A percentile compares a stretch with the other conserved stretches of the same genome.
Evolutionary conservation across 2,797 vertebrate species (phyloP).

Genomic region (Ceyx erithaca): DNA sequence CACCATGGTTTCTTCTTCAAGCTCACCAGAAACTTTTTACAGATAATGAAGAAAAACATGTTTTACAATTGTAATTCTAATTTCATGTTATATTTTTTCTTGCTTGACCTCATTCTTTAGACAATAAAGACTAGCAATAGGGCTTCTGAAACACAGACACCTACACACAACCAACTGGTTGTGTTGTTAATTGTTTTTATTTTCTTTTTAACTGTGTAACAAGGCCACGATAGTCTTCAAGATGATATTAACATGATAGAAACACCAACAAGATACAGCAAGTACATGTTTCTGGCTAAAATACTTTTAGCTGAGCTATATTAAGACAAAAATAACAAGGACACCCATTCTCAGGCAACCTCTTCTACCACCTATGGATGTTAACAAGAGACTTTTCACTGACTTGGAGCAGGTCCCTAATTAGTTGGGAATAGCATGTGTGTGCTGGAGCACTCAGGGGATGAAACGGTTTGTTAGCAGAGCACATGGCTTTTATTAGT

Average conservation of each 20-base stretch:
- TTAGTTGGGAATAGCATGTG: not conserved
- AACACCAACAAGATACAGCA: not conserved
- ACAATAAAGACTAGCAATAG: not conserved
- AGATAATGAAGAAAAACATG: not conserved
- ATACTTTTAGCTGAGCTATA: not conserved
- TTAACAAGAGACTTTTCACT: not conserved
- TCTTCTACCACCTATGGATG: not conserved
- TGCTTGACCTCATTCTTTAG: not conserved
- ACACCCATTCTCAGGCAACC: not conserved
- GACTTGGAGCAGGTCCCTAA: not conserved
- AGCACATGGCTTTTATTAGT: conserved; percentile 57
- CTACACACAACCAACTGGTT: not conserved
- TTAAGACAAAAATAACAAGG: not conserved
- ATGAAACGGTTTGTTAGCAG: conserved; percentile 53
- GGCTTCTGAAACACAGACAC: not conserved
- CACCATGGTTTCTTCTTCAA: not conserved
- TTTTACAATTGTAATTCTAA: not conserved
- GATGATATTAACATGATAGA: not conserved
- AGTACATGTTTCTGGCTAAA: not conserved
- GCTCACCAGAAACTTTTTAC: not conserved
- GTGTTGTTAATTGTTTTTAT: accelerated
- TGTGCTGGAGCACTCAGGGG: conserved; percentile 2
- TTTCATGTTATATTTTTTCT: not conserved
- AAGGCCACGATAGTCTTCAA: not conserved
- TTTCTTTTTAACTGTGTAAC: not conserved